Conservation (phyloP, 2,113 vertebrate species). For the Tragelaphus imberbis region DNA sequence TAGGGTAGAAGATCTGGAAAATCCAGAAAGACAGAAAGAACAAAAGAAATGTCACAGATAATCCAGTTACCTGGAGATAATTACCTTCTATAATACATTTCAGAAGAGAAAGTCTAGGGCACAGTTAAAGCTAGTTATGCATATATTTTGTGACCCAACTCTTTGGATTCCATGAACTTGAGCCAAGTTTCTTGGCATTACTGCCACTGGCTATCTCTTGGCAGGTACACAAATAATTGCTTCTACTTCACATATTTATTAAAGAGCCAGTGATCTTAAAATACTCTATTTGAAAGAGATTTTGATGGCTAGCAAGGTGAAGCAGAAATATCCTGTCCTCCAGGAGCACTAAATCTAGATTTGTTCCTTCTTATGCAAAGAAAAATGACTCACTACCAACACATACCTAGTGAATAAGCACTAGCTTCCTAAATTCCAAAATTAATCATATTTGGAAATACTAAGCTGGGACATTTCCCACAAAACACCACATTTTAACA, state of each 20-base stretch:
- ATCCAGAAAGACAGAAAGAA: conserved; percentile 14
- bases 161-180: not conserved
- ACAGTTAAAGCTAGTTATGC: not conserved
- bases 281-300: not conserved
- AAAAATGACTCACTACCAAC: not conserved
- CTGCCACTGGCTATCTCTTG: not conserved
- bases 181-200: not conserved
- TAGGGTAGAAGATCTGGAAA: conserved; percentile 9
- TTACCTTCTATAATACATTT: not conserved
- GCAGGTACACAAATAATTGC: not conserved
- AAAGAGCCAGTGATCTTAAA: not conserved
- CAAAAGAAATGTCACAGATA: not conserved
- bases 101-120: not conserved
- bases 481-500: not conserved
- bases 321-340: not conserved
- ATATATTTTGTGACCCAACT: not conserved
- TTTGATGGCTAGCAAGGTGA: not conserved
- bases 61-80: conserved; percentile 4
- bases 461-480: not conserved
- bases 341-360: not conserved
- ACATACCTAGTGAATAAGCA: not conserved
- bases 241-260: not conserved
- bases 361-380: not conserved
- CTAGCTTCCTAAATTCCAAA: not conserved
- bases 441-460: not conserved